Base-by-base conservation (phyloP, 2,888 invertebrate species). In the Morinoia aosen region DNA sequence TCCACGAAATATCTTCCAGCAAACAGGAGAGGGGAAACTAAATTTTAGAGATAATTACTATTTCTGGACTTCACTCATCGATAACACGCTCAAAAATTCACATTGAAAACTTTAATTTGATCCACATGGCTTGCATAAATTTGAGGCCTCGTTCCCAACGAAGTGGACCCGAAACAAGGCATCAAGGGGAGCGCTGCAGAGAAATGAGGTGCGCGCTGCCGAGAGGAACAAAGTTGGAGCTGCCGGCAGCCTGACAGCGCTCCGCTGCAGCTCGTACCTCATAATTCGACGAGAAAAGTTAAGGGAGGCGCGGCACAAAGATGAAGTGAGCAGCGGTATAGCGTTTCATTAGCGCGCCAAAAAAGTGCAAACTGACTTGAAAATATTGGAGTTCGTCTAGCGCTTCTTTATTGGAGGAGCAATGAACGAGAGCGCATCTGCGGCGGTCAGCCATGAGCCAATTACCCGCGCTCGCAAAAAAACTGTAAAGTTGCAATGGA, bases 321-420 rank as follows among this genome's bases (percentile, higher is more conserved):
- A 76, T 76, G 76, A 33, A 76, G 76, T 76, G 76, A 76, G 76
- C 33, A 76, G 76, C 76, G 76, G 76, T 19, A 33, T 76, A 76
- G 76, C 76, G 76, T 76, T 76, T 76, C 76, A 76, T 76, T 76
- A 76, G 76, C 76, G 76, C 8, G 76, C 76, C 76, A 76, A 76
- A 76, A 76, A 76, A 76, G 76, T 76, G 76, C 76, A 76, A 76
- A 76, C 76, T 76, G 76, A 76, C 76, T 33, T 76, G 76, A 76
- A 76, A 76, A 76, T 76, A 76, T 76, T 76, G 76, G 33, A 76
- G 76, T 76, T 76, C 76, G 76, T 76, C 76, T 25, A 33, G 76
- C 33, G 76, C 33, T 76, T 76, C 76, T 76, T 76, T 76, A 76
- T 76, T 76, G 76, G 76, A 76, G 76, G 76, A 16, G 76, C 76